phyloP scores from a whole-genome alignment of 2,113 vertebrate genomes.

The Hystrix brachyura region DNA sequence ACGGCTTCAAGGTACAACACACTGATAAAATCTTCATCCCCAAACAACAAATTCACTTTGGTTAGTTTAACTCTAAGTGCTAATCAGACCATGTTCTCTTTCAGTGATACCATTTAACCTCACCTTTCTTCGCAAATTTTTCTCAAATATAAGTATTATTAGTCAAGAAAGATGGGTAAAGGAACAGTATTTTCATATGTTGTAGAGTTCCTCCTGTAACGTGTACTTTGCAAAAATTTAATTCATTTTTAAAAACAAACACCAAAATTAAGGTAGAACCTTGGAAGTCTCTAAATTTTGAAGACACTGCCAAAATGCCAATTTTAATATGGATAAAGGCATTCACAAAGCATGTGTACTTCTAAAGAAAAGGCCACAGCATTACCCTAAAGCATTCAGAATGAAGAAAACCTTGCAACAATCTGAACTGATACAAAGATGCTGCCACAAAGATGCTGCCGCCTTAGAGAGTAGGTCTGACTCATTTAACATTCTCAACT shows the following conservation, averaged over 20 bases:
- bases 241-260: conserved; percentile 50
- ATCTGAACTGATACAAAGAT: neutral
- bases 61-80: neutral
- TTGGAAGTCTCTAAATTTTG: conserved; percentile 33
- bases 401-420: conserved; percentile 29
- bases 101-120: conserved; percentile 35
- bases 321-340: conserved; percentile 39
- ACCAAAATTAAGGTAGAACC: conserved; percentile 24
- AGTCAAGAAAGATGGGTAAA: neutral
- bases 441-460: neutral
- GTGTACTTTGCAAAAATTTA: neutral
- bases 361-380: conserved; percentile 5
- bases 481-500: conserved; percentile 52
- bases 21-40: conserved; percentile 47
- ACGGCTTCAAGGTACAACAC: neutral
- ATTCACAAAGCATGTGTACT: conserved; percentile 22
- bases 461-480: conserved; percentile 18
- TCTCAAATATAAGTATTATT: conserved; percentile 49
- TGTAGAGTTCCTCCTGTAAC: neutral
- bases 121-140: conserved; percentile 13
- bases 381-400: conserved; percentile 52
- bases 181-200: neutral
- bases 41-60: neutral
- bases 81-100: conserved; percentile 8
- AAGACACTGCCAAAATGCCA: conserved; percentile 16